A percentile compares a stretch with the other conserved stretches of the same genome.
phyloP scores from a whole-genome alignment of 2,888 invertebrate genomes.

The Coremacera marginata region DNA sequence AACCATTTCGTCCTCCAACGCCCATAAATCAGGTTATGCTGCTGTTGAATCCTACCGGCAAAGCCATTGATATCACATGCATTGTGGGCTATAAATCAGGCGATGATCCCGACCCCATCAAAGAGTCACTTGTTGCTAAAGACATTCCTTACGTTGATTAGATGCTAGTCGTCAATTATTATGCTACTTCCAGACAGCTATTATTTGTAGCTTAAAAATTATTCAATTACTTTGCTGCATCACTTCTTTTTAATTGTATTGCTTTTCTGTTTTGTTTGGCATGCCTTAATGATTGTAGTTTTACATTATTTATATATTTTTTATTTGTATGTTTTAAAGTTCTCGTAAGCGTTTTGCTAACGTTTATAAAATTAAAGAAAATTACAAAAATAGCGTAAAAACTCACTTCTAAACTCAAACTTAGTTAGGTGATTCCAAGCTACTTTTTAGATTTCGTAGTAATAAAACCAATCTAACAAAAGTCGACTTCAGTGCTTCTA shows the following conservation, averaged over 20 bases:
- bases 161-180: conserved; percentile 1
- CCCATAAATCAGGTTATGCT: conserved; percentile 89
- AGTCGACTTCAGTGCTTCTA: too few relatives aligned
- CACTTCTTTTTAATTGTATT: neutral
- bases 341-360: neutral
- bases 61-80: conserved; percentile 76
- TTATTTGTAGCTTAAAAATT: neutral
- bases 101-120: conserved; percentile 76
- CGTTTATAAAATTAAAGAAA: neutral
- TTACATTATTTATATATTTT: too few relatives aligned
- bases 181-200: neutral
- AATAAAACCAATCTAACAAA: too few relatives aligned
- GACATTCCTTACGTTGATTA: conserved; percentile 71
- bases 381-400: too few relatives aligned
- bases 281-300: too few relatives aligned
- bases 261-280: neutral
- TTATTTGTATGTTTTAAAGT: neutral
- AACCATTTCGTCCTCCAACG: conserved; percentile 90
- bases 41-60: conserved; percentile 79
- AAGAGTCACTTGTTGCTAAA: conserved; percentile 83
- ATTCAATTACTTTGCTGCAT: neutral
- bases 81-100: conserved; percentile 83
- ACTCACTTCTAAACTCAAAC: too few relatives aligned
- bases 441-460: too few relatives aligned
- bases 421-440: too few relatives aligned